These are phyloP conservation scores for Corbicula japonica DNA, from an alignment of 2,888 invertebrate genomes.

Conservation along the genomic window DNA sequence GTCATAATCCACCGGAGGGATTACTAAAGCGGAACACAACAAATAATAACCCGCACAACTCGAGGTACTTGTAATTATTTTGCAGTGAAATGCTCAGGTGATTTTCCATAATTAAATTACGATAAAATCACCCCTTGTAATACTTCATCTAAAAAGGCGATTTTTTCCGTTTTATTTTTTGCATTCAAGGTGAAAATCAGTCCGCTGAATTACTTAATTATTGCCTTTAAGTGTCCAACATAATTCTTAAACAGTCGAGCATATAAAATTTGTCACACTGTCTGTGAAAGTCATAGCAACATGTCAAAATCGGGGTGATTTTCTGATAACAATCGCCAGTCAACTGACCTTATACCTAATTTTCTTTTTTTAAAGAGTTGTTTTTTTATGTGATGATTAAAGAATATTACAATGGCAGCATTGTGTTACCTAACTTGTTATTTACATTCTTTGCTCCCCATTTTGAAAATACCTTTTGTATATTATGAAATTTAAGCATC, in stretches of 20 bases:
- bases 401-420: no score
- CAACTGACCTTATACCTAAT: constrained; percentile 2
- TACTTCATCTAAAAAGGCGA: constrained; percentile 9
- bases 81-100: constrained; percentile 30
- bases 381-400: no score
- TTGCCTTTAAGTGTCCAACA: constrained; percentile 1
- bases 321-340: constrained; percentile 4
- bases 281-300: constrained; percentile 9
- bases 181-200: constrained; percentile 18
- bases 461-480: no score
- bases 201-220: constrained; percentile 14
- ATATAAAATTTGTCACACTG: no score
- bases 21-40: constrained; percentile 30
- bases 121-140: constrained; percentile 39
- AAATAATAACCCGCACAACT: constrained; percentile 26
- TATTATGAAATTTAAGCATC: no score
- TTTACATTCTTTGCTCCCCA: no score
- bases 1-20: constrained; percentile 15
- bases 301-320: constrained; percentile 13
- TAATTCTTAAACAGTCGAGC: constrained; percentile 1
- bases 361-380: no score
- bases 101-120: constrained; percentile 52
- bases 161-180: constrained; percentile 15
- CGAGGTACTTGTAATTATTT: constrained; percentile 35
- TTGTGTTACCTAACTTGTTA: no score